Evolutionary conservation across 2,797 vertebrate species (phyloP), one percentile per base, ranked within the genome.

Genomic region (Falco cherrug): DNA sequence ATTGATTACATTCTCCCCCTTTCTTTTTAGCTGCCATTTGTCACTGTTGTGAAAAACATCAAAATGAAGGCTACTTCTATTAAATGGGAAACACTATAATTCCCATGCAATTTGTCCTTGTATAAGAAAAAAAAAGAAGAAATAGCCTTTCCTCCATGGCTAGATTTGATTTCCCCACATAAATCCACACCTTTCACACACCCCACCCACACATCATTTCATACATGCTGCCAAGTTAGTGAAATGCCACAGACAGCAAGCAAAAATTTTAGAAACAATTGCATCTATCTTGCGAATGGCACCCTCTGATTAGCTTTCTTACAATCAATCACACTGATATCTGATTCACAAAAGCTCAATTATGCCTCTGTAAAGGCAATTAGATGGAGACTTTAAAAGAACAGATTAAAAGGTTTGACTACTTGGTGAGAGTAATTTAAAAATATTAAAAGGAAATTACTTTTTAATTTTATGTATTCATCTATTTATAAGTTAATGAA

Each of bases 401-500:
- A 79, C 57, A 96, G 88, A 97, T 96, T 97, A 97, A 97, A 97
- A 95, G 73, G 51, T 96, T 97, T 98, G 96, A 97, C 92, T 87
- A 88, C 74, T 97, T 81, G 90, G 92, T 94, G 86, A 93, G 97
- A 95, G 91, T 89, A 89, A 97, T 96, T 97, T 90, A 83, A 96
- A 95, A 97, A 90, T 97, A 97, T 97, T 98, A 97, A 97, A 96
- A 97, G 90, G 95, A 98, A 97, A 98, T 97, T 83, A 89, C 91
- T 97, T 97, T 97, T 98, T 97, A 97, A 97, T 98, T 98, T 96
- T 95, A 96, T 97, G 96, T 97, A 97, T 97, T 97, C 95, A 97
- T 98, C 95, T 97, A 87, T 98, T 98, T 97, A 94, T 92, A 98
- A 97, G 95, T 97, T 98, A 98, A 98, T 98, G 95, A 97, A 98